Percentiles rank a stretch among this genome's conserved stretches.
phyloP scores from a whole-genome alignment of 2,797 vertebrate genomes.

The Octomys mimax region DNA sequence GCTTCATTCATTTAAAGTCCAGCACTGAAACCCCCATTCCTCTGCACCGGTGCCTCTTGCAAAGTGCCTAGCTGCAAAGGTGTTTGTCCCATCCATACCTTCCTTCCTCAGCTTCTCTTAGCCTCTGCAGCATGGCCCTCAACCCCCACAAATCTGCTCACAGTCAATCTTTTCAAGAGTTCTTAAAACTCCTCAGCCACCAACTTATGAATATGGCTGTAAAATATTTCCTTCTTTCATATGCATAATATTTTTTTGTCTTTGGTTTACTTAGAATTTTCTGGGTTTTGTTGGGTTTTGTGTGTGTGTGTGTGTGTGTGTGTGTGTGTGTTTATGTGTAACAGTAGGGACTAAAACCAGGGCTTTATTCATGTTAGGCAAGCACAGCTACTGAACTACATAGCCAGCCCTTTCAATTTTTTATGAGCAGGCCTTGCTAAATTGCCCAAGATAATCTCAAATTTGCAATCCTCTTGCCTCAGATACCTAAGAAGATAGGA shows the following conservation, averaged over 20 bases:
- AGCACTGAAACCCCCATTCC: too few relatives aligned
- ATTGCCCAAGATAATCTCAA: background rate
- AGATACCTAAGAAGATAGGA: background rate
- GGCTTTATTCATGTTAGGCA: background rate
- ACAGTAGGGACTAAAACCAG: background rate
- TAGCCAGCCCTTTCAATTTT: background rate
- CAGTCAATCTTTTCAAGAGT: background rate
- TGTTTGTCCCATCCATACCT: too few relatives aligned
- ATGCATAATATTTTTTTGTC: background rate
- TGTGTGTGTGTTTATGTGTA: background rate
- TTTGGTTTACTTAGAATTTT: background rate
- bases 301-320: background rate
- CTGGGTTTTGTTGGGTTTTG: background rate
- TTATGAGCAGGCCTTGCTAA: background rate
- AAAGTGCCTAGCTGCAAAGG: background rate
- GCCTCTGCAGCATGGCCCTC: background rate
- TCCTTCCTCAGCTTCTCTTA: background rate
- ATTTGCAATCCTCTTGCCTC: background rate
- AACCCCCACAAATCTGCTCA: too few relatives aligned
- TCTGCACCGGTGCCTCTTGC: background rate
- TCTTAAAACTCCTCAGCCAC: too few relatives aligned
- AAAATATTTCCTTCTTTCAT: background rate
- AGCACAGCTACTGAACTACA: background rate
- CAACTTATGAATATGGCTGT: fast-evolving
- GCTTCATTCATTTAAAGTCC: background rate